Conservation (phyloP, 2,888 invertebrate genomes). For the Coecobrya sp. region DNA sequence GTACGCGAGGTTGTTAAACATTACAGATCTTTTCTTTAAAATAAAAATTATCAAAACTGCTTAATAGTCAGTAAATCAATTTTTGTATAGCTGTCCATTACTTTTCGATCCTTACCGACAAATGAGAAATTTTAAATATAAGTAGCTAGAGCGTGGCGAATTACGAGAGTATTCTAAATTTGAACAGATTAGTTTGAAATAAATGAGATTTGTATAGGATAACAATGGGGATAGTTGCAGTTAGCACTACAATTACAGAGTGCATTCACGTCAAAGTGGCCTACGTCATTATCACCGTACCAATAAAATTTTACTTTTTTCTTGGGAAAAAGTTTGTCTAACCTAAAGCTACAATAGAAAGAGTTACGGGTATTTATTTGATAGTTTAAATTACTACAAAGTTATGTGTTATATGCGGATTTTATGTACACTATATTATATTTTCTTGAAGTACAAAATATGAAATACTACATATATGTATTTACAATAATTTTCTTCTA, state of each 20-base stretch:
- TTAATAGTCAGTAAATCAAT: not conserved
- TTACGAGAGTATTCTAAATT: not conserved
- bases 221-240: not conserved
- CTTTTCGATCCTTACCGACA: no score
- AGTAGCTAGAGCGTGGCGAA: not conserved
- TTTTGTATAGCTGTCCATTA: not conserved
- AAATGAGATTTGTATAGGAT: not conserved
- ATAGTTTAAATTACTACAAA: not conserved
- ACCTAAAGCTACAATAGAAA: not conserved
- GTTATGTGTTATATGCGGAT: not conserved
- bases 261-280: not conserved
- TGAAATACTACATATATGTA: not conserved
- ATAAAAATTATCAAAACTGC: not conserved
- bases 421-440: conserved; percentile 1
- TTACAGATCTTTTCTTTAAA: not conserved
- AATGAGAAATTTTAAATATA: not conserved
- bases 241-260: not conserved
- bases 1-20: conserved; percentile 44
- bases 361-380: not conserved
- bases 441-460: conserved; percentile 8
- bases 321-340: not conserved
- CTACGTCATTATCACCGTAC: not conserved
- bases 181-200: not conserved
- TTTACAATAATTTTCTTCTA: no score
- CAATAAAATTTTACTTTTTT: not conserved